These are phyloP conservation scores for Drosophila arawakana DNA, from an alignment of 1,140 invertebrate species.

Conservation along the genomic window DNA sequence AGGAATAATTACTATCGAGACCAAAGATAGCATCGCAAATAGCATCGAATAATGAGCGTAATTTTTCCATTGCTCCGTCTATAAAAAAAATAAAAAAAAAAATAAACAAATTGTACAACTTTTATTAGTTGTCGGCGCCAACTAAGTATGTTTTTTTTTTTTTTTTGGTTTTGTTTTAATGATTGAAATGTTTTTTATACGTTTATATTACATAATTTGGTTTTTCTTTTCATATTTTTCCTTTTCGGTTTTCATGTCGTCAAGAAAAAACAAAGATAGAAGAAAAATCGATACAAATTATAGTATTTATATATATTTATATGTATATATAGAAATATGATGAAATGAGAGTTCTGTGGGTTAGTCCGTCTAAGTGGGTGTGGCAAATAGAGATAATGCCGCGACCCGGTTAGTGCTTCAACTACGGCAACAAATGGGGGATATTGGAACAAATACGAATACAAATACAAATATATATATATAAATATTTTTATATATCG, in stretches of 20 bases:
- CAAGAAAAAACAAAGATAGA: constrained; percentile 49
- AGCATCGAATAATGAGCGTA: constrained; percentile 83
- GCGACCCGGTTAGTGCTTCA: constrained; percentile 31
- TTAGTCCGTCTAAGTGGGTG: constrained; percentile 19
- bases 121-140: constrained; percentile 71
- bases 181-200: constrained; percentile 29
- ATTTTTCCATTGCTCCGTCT: constrained; percentile 82
- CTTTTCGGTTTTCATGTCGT: constrained; percentile 31
- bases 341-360: constrained; percentile 16
- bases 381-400: constrained; percentile 13
- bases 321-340: neutral
- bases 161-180: constrained; percentile 24
- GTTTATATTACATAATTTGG: constrained; percentile 41
- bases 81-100: constrained; percentile 78
- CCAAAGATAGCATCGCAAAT: constrained; percentile 83
- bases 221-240: constrained; percentile 57
- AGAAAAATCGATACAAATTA: constrained; percentile 24
- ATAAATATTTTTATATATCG: constrained; percentile 1
- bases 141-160: constrained; percentile 38
- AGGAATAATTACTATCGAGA: constrained; percentile 82
- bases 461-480: constrained; percentile 3
- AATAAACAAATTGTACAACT: constrained; percentile 77
- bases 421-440: constrained; percentile 25
- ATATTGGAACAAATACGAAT: neutral
- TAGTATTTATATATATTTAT: neutral